Conservation (phyloP, 2,113 vertebrate species). For the Hyperoodon ampullatus region DNA sequence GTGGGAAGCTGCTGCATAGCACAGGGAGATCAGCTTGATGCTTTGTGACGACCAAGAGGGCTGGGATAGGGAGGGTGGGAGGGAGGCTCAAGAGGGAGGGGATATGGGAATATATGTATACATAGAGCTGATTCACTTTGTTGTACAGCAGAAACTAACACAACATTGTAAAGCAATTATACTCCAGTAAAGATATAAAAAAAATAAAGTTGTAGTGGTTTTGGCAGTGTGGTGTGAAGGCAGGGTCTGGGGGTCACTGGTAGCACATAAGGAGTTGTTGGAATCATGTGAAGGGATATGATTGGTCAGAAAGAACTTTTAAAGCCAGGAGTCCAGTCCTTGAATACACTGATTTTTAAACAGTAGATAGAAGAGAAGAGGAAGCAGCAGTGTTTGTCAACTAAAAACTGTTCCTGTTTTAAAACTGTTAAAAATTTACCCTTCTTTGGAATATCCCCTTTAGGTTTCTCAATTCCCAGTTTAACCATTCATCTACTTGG, state of each 20-base stretch:
- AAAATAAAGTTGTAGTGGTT: background rate
- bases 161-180: too few relatives aligned
- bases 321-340: background rate
- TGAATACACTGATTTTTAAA: background rate
- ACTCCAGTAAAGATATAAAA: too few relatives aligned
- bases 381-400: background rate
- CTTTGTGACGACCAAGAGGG: too few relatives aligned
- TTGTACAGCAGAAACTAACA: too few relatives aligned
- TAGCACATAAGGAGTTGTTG: background rate
- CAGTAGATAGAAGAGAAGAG: background rate
- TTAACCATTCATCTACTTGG: background rate
- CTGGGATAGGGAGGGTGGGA: too few relatives aligned
- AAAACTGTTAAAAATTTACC: background rate
- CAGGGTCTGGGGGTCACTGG: background rate
- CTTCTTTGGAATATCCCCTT: background rate
- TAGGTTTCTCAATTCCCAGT: background rate
- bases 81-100: too few relatives aligned
- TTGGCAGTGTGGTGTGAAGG: background rate
- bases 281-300: background rate
- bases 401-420: background rate
- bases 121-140: too few relatives aligned
- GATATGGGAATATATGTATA: too few relatives aligned
- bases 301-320: background rate
- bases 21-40: too few relatives aligned
- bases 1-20: too few relatives aligned